Base-by-base conservation (phyloP, 2,113 vertebrate species). In the Nyctereutes procyonoides region DNA sequence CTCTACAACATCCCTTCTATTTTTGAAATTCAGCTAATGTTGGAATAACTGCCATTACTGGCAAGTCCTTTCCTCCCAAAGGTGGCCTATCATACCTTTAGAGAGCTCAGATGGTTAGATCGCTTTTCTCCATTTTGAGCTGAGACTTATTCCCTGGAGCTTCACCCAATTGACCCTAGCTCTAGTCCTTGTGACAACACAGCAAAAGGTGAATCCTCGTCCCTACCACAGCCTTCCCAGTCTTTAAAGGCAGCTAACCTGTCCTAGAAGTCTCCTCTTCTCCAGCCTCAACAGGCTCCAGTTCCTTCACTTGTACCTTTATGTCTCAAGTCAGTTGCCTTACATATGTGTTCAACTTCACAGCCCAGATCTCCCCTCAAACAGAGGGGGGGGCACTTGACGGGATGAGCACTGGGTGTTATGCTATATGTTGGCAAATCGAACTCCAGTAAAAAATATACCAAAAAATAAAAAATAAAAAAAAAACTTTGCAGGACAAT, bases 141-240 rank as follows among this genome's bases (percentile, higher is more conserved):
- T 95, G 26, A 90, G 84, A 90, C 91, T 84, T 93, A 85, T 79
- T 95, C 88, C 15, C 69, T 85, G 16, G 90, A 90, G 48, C 17
- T 92, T 96, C 15, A 90, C 67, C 19, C 5, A 60, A 80, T 43
- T 95, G 62, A 80, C 92, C 9, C 63, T 51, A 93, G 35, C 28
- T 69, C 56, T 60, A 90, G 28, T 65, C 11, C 48, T 85, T 94
- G 32, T 67, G 38, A 48, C 48, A 77, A 77, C 38, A 53, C 51
- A 85, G 69, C 84, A 73, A 11, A 95, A 79, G 32, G 53, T 83
- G 87, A 79, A 91, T 90, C 26, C 3, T 12, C 60, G 88, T 88
- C 16, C 38, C 9, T 2, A 16, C 16, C 38, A 26, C 2, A 48
- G 28, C 20, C 30, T 5, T 89, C 89, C 77, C 96, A 84, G 76